Evolutionary conservation across 2,797 vertebrate genomes (phyloP).

Genomic region (Phoeniculus purpureus): DNA sequence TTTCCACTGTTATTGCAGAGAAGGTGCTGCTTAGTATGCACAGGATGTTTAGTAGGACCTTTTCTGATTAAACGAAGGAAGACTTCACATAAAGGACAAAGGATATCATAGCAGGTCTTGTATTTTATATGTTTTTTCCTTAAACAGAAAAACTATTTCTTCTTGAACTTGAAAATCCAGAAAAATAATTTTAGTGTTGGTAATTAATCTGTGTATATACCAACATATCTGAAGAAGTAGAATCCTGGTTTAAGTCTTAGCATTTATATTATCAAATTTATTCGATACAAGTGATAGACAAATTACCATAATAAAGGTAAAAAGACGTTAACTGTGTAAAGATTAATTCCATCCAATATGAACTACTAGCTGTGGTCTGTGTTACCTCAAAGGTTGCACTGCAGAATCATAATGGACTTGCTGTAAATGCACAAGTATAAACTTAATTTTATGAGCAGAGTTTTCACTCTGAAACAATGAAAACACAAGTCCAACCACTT

Average conservation of each 20-base stretch:
- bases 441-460: background rate
- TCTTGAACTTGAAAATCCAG: conserved; percentile 25
- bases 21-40: background rate
- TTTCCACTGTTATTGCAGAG: background rate
- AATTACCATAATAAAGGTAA: background rate
- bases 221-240: background rate
- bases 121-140: conserved; percentile 26
- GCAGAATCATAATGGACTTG: background rate
- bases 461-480: background rate
- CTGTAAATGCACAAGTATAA: background rate
- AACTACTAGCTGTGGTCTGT: background rate
- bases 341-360: background rate
- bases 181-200: conserved; percentile 48
- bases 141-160: conserved; percentile 40
- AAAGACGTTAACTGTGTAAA: background rate
- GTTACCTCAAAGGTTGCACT: background rate
- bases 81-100: background rate
- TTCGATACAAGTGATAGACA: background rate
- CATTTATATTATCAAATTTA: background rate
- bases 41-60: background rate
- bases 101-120: conserved; percentile 47
- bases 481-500: background rate
- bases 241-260: conserved; percentile 43
- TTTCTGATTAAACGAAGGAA: background rate
- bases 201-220: conserved; percentile 36